These are phyloP conservation scores for Mustela nigripes DNA, from an alignment of 2,113 vertebrate species.

Conservation along the genomic window DNA sequence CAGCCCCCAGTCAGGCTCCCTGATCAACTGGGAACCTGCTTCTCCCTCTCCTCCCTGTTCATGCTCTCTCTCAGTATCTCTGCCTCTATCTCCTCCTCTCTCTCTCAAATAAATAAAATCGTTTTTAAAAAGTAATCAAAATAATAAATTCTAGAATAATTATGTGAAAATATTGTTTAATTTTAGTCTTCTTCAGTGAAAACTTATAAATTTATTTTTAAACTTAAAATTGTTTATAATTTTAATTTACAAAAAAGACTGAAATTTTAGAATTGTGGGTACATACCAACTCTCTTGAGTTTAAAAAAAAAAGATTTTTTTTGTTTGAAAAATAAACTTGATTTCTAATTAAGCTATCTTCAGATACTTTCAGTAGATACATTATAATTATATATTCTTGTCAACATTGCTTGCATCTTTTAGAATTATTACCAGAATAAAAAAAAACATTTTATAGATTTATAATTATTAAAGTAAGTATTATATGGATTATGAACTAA, in stretches of 20 bases:
- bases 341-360: constrained; percentile 68
- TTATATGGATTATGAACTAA: constrained; percentile 25
- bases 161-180: constrained; percentile 63
- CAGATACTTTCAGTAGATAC: constrained; percentile 55
- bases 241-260: constrained; percentile 64
- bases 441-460: constrained; percentile 45
- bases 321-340: constrained; percentile 40
- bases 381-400: constrained; percentile 61
- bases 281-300: constrained; percentile 29
- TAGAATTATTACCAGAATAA: constrained; percentile 30
- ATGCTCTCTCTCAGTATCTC: background rate
- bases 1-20: background rate
- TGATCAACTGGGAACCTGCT: background rate
- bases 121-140: background rate
- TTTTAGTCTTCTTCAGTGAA: constrained; percentile 47
- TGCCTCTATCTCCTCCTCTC: too few species aligned
- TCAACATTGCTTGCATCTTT: constrained; percentile 49
- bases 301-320: constrained; percentile 58
- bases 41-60: background rate
- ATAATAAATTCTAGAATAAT: constrained; percentile 31
- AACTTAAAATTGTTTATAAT: constrained; percentile 54
- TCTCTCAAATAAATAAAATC: background rate
- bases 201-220: constrained; percentile 60
- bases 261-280: constrained; percentile 73
- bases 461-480: constrained; percentile 19